phyloP scores from a whole-genome alignment of 2,113 vertebrate genomes.

The Hypanus sabinus region DNA sequence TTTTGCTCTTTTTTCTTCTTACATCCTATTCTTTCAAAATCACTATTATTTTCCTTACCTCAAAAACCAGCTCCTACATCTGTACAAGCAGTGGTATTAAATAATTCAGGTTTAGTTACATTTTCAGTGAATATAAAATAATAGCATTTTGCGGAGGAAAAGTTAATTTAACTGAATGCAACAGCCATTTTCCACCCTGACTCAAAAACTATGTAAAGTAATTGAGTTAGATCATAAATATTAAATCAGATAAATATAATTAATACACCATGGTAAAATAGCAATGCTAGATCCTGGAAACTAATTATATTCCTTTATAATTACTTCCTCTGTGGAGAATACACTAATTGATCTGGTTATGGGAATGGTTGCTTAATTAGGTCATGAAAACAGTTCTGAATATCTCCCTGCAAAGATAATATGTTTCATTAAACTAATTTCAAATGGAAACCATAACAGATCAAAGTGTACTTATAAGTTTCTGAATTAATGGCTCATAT shows the following conservation, averaged over 20 bases:
- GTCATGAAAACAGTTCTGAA: background rate
- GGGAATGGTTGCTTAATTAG: too few relatives aligned
- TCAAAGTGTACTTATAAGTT: background rate
- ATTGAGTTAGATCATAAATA: conserved; percentile 18
- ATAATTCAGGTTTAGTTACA: background rate
- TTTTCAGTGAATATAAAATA: background rate
- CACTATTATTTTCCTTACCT: background rate
- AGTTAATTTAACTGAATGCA: background rate
- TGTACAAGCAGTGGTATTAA: background rate
- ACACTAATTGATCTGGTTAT: background rate
- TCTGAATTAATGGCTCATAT: background rate
- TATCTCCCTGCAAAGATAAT: conserved; percentile 22
- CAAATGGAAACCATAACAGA: conserved; percentile 3
- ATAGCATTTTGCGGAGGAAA: background rate
- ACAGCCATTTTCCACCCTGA: background rate
- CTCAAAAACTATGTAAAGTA: background rate
- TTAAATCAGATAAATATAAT: conserved; percentile 16
- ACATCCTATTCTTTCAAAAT: background rate
- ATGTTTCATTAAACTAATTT: background rate
- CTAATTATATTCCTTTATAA: conserved; percentile 13
- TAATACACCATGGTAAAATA: background rate
- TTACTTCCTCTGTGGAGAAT: conserved; percentile 5
- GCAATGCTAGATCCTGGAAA: background rate
- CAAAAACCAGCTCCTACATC: background rate
- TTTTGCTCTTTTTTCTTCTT: background rate